phyloP scores from a whole-genome alignment of 2,797 vertebrate species.

The Cygnus olor region DNA sequence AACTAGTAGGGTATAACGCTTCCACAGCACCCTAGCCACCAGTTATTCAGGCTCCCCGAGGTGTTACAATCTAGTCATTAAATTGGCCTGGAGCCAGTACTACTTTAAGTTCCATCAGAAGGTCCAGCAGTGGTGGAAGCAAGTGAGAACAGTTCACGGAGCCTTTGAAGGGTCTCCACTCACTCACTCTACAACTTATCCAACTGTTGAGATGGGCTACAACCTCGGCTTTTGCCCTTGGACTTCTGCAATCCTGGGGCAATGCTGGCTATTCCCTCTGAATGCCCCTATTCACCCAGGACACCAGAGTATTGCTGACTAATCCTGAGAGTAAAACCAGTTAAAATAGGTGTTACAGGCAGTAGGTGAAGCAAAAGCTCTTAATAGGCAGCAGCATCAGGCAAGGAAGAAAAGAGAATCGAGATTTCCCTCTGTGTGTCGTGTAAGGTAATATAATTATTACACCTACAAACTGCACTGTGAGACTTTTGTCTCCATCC shows the following conservation, averaged over 20 bases:
- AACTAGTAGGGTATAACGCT: not conserved
- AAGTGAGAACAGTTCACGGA: not conserved
- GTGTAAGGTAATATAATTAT: not conserved
- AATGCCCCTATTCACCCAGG: not conserved
- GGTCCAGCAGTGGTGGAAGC: accelerated
- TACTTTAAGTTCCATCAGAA: not conserved
- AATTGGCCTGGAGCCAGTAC: not conserved
- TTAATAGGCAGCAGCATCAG: not conserved
- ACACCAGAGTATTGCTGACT: not conserved
- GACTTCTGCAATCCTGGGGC: not conserved
- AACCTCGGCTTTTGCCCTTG: not conserved
- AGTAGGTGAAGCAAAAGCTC: not conserved
- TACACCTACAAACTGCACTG: not conserved
- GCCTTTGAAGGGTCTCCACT: not conserved
- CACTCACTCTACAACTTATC: not conserved
- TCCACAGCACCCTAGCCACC: not conserved
- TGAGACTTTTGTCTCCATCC: not conserved
- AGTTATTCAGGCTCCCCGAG: not conserved
- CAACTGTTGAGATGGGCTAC: not conserved
- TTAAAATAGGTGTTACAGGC: not conserved
- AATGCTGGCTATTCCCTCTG: not conserved
- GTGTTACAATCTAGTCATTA: not conserved
- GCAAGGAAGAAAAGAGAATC: not conserved
- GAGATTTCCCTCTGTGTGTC: not conserved
- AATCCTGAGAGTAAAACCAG: not conserved